A percentile compares a stretch with the other conserved stretches of the same genome.
phyloP scores from a whole-genome alignment of 2,888 invertebrate species.

The Drosophila mimica region DNA sequence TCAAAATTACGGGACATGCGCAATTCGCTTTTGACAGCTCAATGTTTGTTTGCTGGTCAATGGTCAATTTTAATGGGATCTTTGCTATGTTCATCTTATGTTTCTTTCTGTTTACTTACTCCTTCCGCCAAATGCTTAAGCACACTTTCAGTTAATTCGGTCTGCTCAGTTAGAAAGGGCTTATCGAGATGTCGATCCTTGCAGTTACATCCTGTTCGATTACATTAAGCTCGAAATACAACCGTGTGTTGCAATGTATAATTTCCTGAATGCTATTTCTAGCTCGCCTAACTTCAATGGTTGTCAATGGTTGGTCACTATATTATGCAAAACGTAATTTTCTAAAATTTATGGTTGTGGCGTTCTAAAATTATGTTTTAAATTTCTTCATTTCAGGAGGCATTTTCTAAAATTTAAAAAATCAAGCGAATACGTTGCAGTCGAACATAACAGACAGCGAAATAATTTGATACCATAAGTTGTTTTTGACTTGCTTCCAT shows the following conservation, averaged over 20 bases:
- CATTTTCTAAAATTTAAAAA: too few relatives aligned
- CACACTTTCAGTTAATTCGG: background rate
- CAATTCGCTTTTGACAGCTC: conserved; percentile 35
- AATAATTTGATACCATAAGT: too few relatives aligned
- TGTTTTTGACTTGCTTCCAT: too few relatives aligned
- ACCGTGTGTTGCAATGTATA: background rate
- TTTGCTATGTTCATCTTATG: background rate
- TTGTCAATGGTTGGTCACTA: background rate
- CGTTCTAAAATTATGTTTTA: background rate
- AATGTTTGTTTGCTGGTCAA: conserved; percentile 21
- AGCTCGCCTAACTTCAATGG: background rate
- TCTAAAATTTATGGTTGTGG: background rate
- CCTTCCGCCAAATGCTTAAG: background rate
- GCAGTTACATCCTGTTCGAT: background rate
- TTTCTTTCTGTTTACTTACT: background rate
- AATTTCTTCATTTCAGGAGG: background rate
- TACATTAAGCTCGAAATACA: background rate
- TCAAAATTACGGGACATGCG: conserved; percentile 70
- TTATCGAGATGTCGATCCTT: background rate
- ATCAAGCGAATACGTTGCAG: too few relatives aligned
- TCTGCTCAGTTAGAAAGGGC: background rate
- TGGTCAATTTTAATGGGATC: conserved; percentile 9
- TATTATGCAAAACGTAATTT: background rate
- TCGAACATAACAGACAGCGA: too few relatives aligned
- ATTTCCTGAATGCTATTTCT: background rate